These are phyloP conservation scores for Pachypanchax playfairii DNA, from an alignment of 2,113 vertebrate species.

Conservation along the genomic window DNA sequence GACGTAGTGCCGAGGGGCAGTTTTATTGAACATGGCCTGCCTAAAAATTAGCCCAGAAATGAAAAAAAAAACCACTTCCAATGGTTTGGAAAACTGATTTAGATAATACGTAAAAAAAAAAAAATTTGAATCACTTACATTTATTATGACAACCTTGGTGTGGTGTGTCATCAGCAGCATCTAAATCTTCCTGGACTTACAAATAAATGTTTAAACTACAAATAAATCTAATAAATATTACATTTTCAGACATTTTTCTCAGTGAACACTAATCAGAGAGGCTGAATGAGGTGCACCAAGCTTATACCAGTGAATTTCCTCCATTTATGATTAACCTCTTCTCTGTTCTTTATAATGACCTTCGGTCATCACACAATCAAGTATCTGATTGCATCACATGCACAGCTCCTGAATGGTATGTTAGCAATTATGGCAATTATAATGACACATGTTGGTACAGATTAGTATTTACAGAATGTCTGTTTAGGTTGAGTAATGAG, in stretches of 20 bases:
- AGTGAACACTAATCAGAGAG: conserved; percentile 24
- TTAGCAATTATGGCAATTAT: conserved; percentile 24
- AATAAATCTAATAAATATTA: too few relatives aligned
- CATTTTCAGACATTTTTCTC: too few relatives aligned
- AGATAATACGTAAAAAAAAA: conserved; percentile 1
- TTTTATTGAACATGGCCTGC: conserved; percentile 40
- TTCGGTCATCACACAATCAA: conserved; percentile 47
- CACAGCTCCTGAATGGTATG: background rate
- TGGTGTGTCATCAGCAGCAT: conserved; percentile 8
- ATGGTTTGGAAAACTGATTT: background rate
- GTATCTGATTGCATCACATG: conserved; percentile 33
- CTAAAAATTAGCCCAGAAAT: conserved; percentile 41
- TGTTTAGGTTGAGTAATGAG: background rate
- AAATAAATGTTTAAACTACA: too few relatives aligned
- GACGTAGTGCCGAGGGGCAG: conserved; percentile 8
- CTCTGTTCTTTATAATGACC: conserved; percentile 50
- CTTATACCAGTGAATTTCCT: conserved; percentile 9
- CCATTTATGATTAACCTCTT: conserved; percentile 14
- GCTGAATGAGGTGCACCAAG: background rate
- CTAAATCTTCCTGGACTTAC: conserved; percentile 12
- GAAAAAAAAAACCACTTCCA: too few relatives aligned
- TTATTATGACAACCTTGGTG: background rate
- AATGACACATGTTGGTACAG: conserved; percentile 3
- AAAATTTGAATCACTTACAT: background rate
- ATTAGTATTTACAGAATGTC: conserved; percentile 12